Evolutionary conservation across 2,797 vertebrate genomes (phyloP), one percentile per base, ranked within the genome.

Genomic region (Platalea minor): DNA sequence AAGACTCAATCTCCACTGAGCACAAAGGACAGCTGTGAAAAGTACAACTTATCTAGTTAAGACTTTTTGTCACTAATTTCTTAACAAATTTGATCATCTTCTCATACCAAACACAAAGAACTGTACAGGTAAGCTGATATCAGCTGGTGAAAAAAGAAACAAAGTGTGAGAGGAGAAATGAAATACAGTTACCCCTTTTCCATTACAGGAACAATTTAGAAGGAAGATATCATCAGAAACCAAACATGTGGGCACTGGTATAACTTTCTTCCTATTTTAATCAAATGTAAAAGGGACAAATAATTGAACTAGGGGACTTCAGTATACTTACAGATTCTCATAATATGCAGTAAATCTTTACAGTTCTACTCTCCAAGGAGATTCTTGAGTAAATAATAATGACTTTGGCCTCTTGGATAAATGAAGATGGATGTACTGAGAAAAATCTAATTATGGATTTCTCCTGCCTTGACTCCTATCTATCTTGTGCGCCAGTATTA

Each of bases 381-480:
- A 91, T 84, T 95, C 91, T 94, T 95, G 89, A 89, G 93, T 94
- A 96, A 96, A 97, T 94, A 96, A 95, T 96, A 97, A 96, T 92
- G 95, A 81, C 76, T 94, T 86, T 84, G 85, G 53, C 57, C 82
- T 88, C 94, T 74, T 92, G 84, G 60, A 94, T 95, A 95, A 96
- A 96, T 95, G 93, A 95, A 97, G 96, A 96, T 95, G 75, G 91
- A 94, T 95, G 64, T 60, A 94, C 68, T 95, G 90, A 93, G 85
- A 70, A 96, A 95, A 95, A 96, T 91, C 89, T 96, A 94, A 85
- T 96, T 94, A 95, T 86, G 54, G 92, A 95, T 94, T 96, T 91
- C 75, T 95, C 31, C 50, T 94, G 26, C 65, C 78, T 91, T 86
- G 68, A 64, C 48, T 93, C 33, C 70, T 91, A 35, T 59, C 70